These are phyloP conservation scores for Urocynchramus pylzowi DNA, from an alignment of 2,113 vertebrate genomes.

Conservation along the genomic window DNA sequence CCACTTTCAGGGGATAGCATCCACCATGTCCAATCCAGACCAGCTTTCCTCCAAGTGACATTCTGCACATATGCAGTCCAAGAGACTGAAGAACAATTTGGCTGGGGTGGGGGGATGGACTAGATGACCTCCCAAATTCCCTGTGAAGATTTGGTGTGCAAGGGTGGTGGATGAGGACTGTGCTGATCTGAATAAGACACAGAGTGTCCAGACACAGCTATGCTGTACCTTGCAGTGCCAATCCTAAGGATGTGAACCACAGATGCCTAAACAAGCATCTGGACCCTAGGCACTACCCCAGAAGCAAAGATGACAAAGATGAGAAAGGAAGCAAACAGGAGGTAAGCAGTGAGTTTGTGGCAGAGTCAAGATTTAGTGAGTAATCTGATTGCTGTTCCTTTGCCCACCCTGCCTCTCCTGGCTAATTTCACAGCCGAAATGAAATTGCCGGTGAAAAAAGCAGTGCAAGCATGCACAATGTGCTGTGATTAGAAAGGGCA, in stretches of 20 bases:
- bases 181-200: background rate
- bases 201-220: fast-evolving
- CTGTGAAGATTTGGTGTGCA: background rate
- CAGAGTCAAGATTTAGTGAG: background rate
- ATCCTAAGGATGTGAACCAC: background rate
- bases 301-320: background rate
- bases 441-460: background rate
- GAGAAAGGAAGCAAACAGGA: background rate
- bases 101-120: background rate
- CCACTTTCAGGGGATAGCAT: background rate
- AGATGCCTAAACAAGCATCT: background rate
- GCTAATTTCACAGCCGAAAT: background rate
- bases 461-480: background rate
- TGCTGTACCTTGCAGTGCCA: background rate
- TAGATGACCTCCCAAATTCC: background rate
- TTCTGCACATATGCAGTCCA: fast-evolving
- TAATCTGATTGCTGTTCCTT: background rate
- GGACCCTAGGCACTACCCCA: background rate
- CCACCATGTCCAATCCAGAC: background rate
- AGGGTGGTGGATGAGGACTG: background rate
- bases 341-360: background rate
- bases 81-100: background rate
- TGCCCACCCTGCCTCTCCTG: background rate
- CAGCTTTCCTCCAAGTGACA: background rate
- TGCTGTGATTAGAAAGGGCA: background rate